Base-by-base conservation (phyloP, 2,797 vertebrate genomes). In the Rhabdomys pumilio region DNA sequence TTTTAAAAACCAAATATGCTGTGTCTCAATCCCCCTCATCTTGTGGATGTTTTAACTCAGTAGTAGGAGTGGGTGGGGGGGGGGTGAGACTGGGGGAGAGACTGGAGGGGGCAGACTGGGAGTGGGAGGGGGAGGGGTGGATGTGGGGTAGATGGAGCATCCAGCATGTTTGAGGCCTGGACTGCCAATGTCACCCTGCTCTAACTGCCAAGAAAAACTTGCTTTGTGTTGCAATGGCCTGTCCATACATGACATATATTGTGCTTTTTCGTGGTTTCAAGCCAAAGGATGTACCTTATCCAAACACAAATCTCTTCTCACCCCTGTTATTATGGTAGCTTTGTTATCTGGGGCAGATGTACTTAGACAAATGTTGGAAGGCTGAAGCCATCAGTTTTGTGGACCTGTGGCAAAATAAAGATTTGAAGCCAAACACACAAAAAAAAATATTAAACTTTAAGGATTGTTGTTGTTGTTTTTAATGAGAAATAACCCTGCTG, bases 401-500 rank as follows among this genome's bases (percentile, higher is more conserved):
- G 22, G 7, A 14, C 44, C 26, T 10, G 2, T 10, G 20, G 72
- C 20, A 26, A 53, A 22, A 50, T 44, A 22, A 59, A 76, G 80
- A 50, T 22, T 61, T 41, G 57, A 31, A 91, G 31, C 65, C 15
- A 38, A 63, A 75, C 92, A 75, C 92, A 31, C 3, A 20, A 88
- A 65, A 65, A 65, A 65, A 44, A 41, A 41, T 10, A 29, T 38
- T 13, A 38, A 69, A 57, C 82, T 24, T 14, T 31, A 88, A 29
- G 59, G 1, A 1, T 69, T 95, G 82, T 24, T 76, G 41, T 44
- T 75, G 17, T 76, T 55, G 6, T 3, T 44, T 75, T 41, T 44
- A 24, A 53, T 72, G 55, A 69, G 19, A 47, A 89, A 44, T 15
- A 96, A 55, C 90, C 83, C 65, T 22, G 41, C 19, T 98, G 97